These are phyloP conservation scores for Polyommatus icarus DNA, from an alignment of 2,888 invertebrate species.

Conservation along the genomic window DNA sequence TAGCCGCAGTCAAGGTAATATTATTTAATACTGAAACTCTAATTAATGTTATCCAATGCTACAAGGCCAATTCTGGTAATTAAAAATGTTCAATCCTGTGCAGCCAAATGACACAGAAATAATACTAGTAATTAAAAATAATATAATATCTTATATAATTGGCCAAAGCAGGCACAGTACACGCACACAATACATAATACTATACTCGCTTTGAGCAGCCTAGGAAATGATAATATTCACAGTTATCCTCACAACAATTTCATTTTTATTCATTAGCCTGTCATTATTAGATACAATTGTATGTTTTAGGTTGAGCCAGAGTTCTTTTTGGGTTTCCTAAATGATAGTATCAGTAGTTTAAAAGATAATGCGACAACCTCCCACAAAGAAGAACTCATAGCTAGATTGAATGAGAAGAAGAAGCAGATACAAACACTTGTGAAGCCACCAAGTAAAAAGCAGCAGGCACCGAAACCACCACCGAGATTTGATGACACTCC, in stretches of 20 bases:
- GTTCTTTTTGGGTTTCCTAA: constrained; percentile 85
- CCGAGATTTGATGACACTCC: constrained; percentile 70
- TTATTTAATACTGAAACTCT: constrained; percentile 3
- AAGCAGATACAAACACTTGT: constrained; percentile 74
- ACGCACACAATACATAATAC: too few relatives aligned
- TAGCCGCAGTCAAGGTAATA: constrained; percentile 86
- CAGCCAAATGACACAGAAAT: too few relatives aligned
- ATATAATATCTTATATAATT: too few relatives aligned
- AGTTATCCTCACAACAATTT: too few relatives aligned
- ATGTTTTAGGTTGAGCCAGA: constrained; percentile 83
- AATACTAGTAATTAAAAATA: too few relatives aligned
- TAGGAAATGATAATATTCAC: too few relatives aligned
- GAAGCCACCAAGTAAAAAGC: constrained; percentile 63
- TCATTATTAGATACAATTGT: constrained; percentile 4
- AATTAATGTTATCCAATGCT: neutral
- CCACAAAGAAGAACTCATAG: constrained; percentile 83
- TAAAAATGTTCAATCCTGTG: neutral
- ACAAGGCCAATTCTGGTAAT: neutral
- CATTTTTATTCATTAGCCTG: too few relatives aligned
- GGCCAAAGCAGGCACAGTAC: too few relatives aligned
- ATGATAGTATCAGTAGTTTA: constrained; percentile 83
- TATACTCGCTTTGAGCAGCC: too few relatives aligned
- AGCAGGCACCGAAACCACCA: constrained; percentile 70
- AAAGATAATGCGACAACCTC: constrained; percentile 66
- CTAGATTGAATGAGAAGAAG: constrained; percentile 83